Evolutionary conservation across 2,888 invertebrate genomes (phyloP).

Genomic region (Trichogramma evanescens): DNA sequence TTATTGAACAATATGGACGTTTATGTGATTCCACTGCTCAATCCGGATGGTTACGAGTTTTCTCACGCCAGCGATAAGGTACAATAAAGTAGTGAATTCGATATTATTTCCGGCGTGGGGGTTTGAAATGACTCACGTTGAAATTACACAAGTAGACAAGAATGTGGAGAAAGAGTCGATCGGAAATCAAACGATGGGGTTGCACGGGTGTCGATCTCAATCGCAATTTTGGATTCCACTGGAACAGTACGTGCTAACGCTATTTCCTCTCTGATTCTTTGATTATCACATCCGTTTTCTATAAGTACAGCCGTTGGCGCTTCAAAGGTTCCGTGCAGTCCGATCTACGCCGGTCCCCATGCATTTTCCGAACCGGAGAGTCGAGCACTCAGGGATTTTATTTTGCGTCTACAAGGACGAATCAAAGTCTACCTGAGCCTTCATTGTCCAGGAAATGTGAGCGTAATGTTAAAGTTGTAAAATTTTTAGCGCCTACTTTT

Average conservation of each 20-base stretch:
- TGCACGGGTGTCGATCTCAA: no score
- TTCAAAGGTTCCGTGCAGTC: constrained; percentile 50
- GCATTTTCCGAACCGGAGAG: constrained; percentile 66
- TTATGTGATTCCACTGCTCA: constrained; percentile 59
- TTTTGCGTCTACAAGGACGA: constrained; percentile 49
- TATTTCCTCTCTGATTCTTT: no score
- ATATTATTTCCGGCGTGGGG: no score
- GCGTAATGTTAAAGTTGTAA: not conserved
- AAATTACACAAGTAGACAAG: no score
- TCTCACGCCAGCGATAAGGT: constrained; percentile 37
- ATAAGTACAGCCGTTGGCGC: constrained; percentile 37
- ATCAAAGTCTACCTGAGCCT: constrained; percentile 63
- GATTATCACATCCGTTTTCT: not conserved
- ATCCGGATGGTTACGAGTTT: constrained; percentile 67
- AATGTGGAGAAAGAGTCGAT: no score
- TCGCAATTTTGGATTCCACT: no score
- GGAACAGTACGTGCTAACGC: no score
- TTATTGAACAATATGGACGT: constrained; percentile 57
- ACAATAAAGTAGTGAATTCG: not conserved
- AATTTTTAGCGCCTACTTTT: not conserved
- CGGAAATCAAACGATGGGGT: no score
- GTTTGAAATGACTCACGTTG: no score
- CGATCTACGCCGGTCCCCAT: constrained; percentile 56
- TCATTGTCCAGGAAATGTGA: constrained; percentile 64
- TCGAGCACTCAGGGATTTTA: constrained; percentile 53